Base-by-base conservation (phyloP, 2,113 vertebrate genomes). In the Datnioides undecimradiatus region DNA sequence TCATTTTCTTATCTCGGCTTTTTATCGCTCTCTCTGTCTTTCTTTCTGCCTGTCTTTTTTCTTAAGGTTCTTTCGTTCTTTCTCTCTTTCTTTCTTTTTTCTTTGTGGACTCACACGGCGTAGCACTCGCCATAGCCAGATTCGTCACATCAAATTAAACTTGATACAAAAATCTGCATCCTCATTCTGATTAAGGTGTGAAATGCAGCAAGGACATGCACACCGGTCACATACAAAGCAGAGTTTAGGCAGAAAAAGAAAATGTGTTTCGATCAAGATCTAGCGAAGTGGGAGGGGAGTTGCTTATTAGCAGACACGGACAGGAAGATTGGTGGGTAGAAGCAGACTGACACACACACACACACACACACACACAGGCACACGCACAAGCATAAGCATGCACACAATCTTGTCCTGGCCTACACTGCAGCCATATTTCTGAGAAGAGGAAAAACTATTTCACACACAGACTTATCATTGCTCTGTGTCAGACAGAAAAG, bases 1-100 rank as follows among this genome's bases (percentile, higher is more conserved):
- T 94, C 95, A 94, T 93, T 94, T 90, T 81, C 93, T 96, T 97
- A 97, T 98, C 97, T 33, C 63, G 87, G 95, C 96, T 98, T 97
- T 98, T 97, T 97, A 97, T 97, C 97, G 79, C 91, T 86, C 74
- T 79, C 1, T 43, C 75, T 68, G 7, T 31, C 25, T 27, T 14
- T 51, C 29, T 48, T 13, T 52, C 12, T 71, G 84, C 86, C 75
- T 79, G 55, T 85, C 79, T 79, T 88, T n/a, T n/a, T n/a, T n/a
- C n/a, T n/a, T n/a, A n/a, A n/a, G n/a, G n/a, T n/a, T 86, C 79
- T 77, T 79, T 64, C 74, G 55, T 13, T 45, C 57, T 64, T 71
- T 93, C 71, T 62, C 85, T 81, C 74, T 73, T 74, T 86, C 82
- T 81, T 90, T 92, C 88, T 85, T 81, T 3, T 25, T 81, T 87